Base-by-base conservation (phyloP, 2,888 invertebrate genomes). In the Meta bourneti region DNA sequence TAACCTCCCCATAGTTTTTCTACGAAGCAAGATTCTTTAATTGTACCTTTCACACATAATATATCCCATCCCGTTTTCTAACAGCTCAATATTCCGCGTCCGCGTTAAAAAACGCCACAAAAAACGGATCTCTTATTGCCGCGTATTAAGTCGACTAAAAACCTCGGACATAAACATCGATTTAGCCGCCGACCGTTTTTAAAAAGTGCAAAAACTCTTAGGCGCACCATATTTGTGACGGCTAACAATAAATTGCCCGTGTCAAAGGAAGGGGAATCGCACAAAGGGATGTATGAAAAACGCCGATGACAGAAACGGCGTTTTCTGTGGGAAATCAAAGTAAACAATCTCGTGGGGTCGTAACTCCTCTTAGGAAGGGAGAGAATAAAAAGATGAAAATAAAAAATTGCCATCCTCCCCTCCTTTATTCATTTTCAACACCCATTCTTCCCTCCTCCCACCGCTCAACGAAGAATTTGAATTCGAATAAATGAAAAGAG, bases 311-410 rank as follows among this genome's bases (percentile, higher is more conserved):
- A 87, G 80, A 20, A 54, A 72, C 71, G 70, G 51, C 49, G 86
- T 70, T 86, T 86, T 86, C 86, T 86, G 86, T 51, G 78, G 71
- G 72, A 80, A 87, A 87, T 87, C 87, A 80, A 87, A 87, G 87
- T 52, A 87, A 87, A 80, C 80, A 80, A 79, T 87, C 79, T 79
- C 70, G 9, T 82, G n/a, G 70, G 77, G 85, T 85, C 85, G 75
- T 77, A 75, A 85, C 77, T 85, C 48, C 85, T 85, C 49, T 54
- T 61, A 77, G 75, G 48, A 34, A 49, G 69, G 54, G 75, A 54
- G 51, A 13, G n/a, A 75, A 77, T 85, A 77, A 85, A 75, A 85
- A 85, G n/a, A 72, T 19, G 19, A n/a, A 4, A 34, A 69, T 48
- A 52, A n/a, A 71, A 80, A 80, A n/a, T n/a, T n/a, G n/a, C n/a